A percentile compares a stretch with the other conserved stretches of the same genome.
Evolutionary conservation across 1,140 invertebrate genomes (phyloP).

Genomic region (Elymnias hypermnestra): DNA sequence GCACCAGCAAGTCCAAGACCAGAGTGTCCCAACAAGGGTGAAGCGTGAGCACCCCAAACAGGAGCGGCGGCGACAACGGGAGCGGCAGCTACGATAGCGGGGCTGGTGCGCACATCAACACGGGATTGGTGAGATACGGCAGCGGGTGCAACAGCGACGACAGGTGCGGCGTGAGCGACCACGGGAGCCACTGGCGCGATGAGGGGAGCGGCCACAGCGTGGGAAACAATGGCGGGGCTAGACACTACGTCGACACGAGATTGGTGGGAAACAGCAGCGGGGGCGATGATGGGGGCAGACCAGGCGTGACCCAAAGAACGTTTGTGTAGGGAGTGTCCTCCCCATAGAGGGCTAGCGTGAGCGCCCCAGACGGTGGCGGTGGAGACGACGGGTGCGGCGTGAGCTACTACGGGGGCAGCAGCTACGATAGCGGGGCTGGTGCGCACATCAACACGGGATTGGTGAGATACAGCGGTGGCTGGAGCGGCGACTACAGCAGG

Average conservation of each 20-base stretch:
- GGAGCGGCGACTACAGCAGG: conserved; percentile 28
- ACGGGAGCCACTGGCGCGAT: conserved; percentile 41
- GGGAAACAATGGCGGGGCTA: conserved; percentile 50
- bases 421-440: conserved; percentile 41
- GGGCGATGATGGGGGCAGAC: conserved; percentile 35
- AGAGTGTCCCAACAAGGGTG: conserved; percentile 30
- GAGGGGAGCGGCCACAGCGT: conserved; percentile 41
- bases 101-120: conserved; percentile 35
- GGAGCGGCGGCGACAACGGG: conserved; percentile 21
- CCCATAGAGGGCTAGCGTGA: conserved; percentile 29
- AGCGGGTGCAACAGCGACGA: conserved; percentile 16
- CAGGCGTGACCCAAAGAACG: conserved; percentile 46
- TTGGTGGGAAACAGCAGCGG: conserved; percentile 57
- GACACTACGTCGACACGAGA: conserved; percentile 60
- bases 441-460: conserved; percentile 49
- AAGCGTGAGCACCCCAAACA: conserved; percentile 31
- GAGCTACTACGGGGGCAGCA: no score
- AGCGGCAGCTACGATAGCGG: conserved; percentile 32
- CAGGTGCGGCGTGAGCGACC: conserved; percentile 31
- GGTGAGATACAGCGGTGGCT: conserved; percentile 49
- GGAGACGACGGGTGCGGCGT: conserved; percentile 22
- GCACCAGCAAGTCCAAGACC: conserved; percentile 30
- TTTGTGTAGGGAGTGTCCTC: conserved; percentile 46
- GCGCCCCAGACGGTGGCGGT: conserved; percentile 30
- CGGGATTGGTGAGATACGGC: conserved; percentile 45